Conservation (phyloP, 2,113 vertebrate species). For the Leuciscus idus region DNA sequence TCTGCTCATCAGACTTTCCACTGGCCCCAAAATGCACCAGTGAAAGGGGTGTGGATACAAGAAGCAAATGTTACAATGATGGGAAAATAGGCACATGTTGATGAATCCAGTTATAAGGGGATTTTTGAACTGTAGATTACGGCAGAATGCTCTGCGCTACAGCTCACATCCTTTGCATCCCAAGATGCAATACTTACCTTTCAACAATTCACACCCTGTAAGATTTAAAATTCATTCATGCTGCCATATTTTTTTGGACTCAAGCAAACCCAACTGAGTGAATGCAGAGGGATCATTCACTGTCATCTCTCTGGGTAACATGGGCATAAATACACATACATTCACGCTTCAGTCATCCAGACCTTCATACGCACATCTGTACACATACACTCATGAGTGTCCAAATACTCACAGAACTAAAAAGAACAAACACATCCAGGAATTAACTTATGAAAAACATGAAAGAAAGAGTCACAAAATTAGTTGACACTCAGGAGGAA, state of each 20-base stretch:
- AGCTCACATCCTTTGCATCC: constrained; percentile 3
- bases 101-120: constrained; percentile 30
- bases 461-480: constrained; percentile 68
- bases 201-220: background rate
- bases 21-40: constrained; percentile 60
- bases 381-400: constrained; percentile 24
- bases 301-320: constrained; percentile 19
- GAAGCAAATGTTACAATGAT: constrained; percentile 55
- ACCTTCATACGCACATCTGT: background rate
- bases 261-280: background rate
- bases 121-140: constrained; percentile 27
- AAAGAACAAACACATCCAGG: constrained; percentile 60
- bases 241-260: background rate
- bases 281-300: constrained; percentile 34
- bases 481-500: constrained; percentile 63
- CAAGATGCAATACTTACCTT: constrained; percentile 59
- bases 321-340: constrained; percentile 23
- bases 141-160: constrained; percentile 38
- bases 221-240: constrained; percentile 24
- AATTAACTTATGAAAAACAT: constrained; percentile 60
- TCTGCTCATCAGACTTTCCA: constrained; percentile 45
- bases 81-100: constrained; percentile 40
- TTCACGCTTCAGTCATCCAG: background rate
- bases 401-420: constrained; percentile 67
- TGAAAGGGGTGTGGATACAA: constrained; percentile 45